Conservation (phyloP, 2,888 invertebrate species). For the Nomada hirtipes region DNA sequence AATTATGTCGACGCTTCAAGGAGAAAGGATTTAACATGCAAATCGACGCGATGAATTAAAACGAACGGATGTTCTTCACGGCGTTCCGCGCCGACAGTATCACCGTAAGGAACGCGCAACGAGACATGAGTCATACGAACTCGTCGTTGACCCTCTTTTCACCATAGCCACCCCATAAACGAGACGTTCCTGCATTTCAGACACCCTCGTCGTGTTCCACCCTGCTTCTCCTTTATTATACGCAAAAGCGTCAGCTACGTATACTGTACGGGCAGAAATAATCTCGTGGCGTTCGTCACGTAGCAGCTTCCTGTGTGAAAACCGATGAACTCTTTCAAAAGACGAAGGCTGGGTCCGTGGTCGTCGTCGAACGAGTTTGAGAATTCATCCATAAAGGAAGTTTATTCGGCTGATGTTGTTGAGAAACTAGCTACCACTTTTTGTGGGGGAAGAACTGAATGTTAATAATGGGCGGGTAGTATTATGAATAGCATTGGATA, state of each 20-base stretch:
- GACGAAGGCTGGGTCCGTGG: neutral
- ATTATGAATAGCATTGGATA: too few species aligned
- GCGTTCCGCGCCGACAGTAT: constrained; percentile 53
- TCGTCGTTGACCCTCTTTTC: constrained; percentile 58
- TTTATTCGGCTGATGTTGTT: neutral
- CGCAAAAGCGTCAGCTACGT: neutral
- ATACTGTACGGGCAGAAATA: neutral
- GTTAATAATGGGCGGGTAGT: too few species aligned
- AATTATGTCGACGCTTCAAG: constrained; percentile 30
- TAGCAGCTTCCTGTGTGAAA: constrained; percentile 17
- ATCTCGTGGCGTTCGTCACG: constrained; percentile 36
- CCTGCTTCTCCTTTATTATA: constrained; percentile 15
- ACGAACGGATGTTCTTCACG: constrained; percentile 40
- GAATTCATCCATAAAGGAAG: neutral
- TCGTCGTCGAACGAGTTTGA: constrained; percentile 2
- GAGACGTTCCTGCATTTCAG: constrained; percentile 5
- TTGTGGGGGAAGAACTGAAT: neutral
- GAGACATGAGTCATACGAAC: constrained; percentile 53
- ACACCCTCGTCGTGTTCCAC: constrained; percentile 10
- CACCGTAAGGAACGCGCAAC: constrained; percentile 46
- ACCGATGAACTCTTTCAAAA: constrained; percentile 15
- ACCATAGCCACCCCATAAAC: constrained; percentile 35
- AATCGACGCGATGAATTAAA: constrained; percentile 31
- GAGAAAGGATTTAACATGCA: constrained; percentile 36
- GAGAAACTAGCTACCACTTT: neutral